Base-by-base conservation (phyloP, 2,888 invertebrate species). In the Zaprionus lineosus region DNA sequence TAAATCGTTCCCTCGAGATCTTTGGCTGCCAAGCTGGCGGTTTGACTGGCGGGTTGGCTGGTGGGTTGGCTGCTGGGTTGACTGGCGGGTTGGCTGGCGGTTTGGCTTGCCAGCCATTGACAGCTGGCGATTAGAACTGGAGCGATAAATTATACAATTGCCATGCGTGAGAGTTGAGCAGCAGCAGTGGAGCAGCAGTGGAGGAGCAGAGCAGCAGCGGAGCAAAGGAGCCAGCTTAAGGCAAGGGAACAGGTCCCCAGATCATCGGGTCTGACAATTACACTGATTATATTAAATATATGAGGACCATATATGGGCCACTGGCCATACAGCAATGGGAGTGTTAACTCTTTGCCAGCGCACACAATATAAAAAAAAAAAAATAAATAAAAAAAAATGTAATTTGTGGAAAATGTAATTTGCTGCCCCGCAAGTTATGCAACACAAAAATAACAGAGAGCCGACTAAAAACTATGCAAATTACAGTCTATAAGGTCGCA, bases 1-100 rank as follows among this genome's bases (percentile, higher is more conserved):
- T 88, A 86, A 88, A 88, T 88, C 89, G 86, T 82, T 88, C 88
- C 88, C 88, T 67, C 65, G 88, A 87, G 89, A 88, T 86, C 78
- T 66, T 48, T 72, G 71, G 51, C 67, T 21, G 33, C 51, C 61
- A 29, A 26, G 31, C 31, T 44, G 34, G 26, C 37, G 24, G 28
- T 14, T 19, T 28, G 15, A 28, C 28, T 11, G 29, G 5, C 26
- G 34, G 52, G 33, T 21, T 24, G 24, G 24, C n/a, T 7, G 24
- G 24, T 48, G 71, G 71, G 50, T 65, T 24, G 31, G 31, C 29
- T 44, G 34, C 26, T 28, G 24, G 21, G 18, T 26, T 28, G 15
- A 26, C 21, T 11, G 29, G 6, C 19, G 37, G 48, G 33, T 19
- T 29, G 8, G 47, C 40, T 28, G 15, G 28, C 62, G 46, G 47